A percentile compares a stretch with the other conserved stretches of the same genome.
Evolutionary conservation across 2,113 vertebrate species (phyloP).

Genomic region (Poeciliopsis turrubarensis): DNA sequence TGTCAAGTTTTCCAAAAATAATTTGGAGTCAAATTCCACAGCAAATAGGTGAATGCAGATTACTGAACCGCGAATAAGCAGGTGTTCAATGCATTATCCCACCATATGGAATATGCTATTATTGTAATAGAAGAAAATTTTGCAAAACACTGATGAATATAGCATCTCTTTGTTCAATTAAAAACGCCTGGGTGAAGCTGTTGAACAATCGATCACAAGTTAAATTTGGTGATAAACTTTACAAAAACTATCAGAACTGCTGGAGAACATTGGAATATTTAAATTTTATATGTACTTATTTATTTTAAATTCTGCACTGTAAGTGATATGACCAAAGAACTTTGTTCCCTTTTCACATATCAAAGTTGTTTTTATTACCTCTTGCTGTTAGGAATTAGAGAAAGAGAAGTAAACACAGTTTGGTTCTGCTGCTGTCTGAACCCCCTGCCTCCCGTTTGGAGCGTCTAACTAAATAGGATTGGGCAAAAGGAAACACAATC

Average conservation of each 20-base stretch:
- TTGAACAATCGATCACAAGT: no score
- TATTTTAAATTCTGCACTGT: neutral
- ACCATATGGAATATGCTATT: no score
- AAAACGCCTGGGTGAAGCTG: no score
- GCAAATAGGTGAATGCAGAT: no score
- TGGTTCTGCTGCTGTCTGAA: slow-evolving; percentile 11
- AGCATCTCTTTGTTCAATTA: no score
- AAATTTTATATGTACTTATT: neutral
- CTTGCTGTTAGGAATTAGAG: neutral
- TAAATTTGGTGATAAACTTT: neutral
- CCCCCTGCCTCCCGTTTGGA: slow-evolving; percentile 11
- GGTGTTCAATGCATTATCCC: no score
- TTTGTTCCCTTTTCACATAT: neutral
- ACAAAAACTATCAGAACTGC: neutral
- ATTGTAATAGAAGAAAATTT: no score
- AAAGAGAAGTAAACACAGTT: neutral
- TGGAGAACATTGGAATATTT: neutral
- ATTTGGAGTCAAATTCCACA: no score
- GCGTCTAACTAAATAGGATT: slow-evolving; percentile 7
- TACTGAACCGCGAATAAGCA: no score
- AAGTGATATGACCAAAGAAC: neutral
- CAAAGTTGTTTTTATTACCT: neutral
- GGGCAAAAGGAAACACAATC: slow-evolving; percentile 37
- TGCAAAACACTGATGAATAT: no score
- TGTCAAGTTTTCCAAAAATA: no score